A percentile compares a stretch with the other conserved stretches of the same genome.
Conservation (phyloP, 1,140 invertebrate species). For the Drosophila sulfurigaster region DNA sequence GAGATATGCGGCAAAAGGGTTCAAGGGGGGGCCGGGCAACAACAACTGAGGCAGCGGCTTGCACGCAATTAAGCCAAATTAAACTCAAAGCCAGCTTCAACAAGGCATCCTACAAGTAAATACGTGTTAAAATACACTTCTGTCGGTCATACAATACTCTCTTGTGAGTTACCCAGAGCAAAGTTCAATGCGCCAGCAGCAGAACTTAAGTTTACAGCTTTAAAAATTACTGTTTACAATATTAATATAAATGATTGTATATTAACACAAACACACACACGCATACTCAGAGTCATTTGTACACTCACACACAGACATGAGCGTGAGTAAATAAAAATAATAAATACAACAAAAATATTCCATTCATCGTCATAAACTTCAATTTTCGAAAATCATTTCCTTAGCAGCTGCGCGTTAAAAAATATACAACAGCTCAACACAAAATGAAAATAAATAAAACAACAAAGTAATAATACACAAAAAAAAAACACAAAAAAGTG, state of each 20-base stretch:
- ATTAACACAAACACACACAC: conserved; percentile 54
- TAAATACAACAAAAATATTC: conserved; percentile 67
- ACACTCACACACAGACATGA: conserved; percentile 8
- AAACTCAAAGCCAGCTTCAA: conserved; percentile 49
- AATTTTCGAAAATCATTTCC: conserved; percentile 85
- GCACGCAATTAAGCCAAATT: conserved; percentile 76
- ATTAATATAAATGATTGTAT: conserved; percentile 76
- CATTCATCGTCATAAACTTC: conserved; percentile 84
- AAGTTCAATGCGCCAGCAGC: conserved; percentile 57
- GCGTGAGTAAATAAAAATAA: conserved; percentile 48
- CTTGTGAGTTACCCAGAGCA: conserved; percentile 6
- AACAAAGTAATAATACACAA: conserved; percentile 36
- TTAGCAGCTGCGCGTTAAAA: conserved; percentile 79
- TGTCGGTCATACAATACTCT: conserved; percentile 17
- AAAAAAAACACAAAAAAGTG: conserved; percentile 45
- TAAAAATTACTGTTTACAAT: conserved; percentile 71
- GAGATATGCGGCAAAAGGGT: conserved; percentile 52
- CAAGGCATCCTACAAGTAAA: conserved; percentile 44
- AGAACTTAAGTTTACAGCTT: conserved; percentile 72
- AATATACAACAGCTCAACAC: conserved; percentile 48
- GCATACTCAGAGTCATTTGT: neutral
- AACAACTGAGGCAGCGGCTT: conserved; percentile 43
- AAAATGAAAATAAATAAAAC: conserved; percentile 51
- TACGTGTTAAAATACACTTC: conserved; percentile 43
- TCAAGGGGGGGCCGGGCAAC: neutral